Base-by-base conservation (phyloP, 2,888 invertebrate species). In the Tromatobia lineatoria region DNA sequence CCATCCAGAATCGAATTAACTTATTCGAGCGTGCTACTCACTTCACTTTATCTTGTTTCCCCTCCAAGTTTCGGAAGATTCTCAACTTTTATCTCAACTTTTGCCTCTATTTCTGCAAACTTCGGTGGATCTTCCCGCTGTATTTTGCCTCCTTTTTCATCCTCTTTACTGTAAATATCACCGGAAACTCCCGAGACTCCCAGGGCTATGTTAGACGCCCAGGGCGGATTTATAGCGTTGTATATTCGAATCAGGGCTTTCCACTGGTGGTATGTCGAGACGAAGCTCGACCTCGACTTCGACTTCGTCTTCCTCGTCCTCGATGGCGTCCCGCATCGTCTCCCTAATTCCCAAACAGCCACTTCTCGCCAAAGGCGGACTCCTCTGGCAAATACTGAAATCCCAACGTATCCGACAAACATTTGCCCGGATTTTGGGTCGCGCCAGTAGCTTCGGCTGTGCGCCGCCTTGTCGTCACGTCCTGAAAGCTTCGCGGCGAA, bases 361-460 rank as follows among this genome's bases (percentile, higher is more conserved):
- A 83, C 61, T 82, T 86, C 81, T 66, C 86, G 80, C 85, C 84
- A 77, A 87, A 88, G 85, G 84, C 85, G 85, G 81, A 86, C 85
- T 81, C 75, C 75, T 38, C 80, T 80, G 50, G 88, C 86, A 91
- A 90, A 90, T 86, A 89, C 71, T 79, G 83, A 86, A 86, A 87
- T 88, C 82, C 87, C 87, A 88, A 85, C 80, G 87, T 85, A 88
- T 87, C 87, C 85, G 86, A 38, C 89, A 90, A 91, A 90, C 88
- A 89, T 90, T 91, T 90, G 81, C 89, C 73, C 80, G 75, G 87
- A 84, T 87, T 87, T 88, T 80, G 64, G 69, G 25, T 54, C 7
- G 13, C 18, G 45, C 23, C 42, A 45, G 74, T 69, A 59, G 38
- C 66, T 29, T 50, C 38, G 47, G 38, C 23, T n/a, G 23, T 13